Percentiles rank a stretch among this genome's conserved stretches.
These are phyloP conservation scores for Styela clava DNA, from an alignment of 23 tunicate genomes.

Conservation along the genomic window DNA sequence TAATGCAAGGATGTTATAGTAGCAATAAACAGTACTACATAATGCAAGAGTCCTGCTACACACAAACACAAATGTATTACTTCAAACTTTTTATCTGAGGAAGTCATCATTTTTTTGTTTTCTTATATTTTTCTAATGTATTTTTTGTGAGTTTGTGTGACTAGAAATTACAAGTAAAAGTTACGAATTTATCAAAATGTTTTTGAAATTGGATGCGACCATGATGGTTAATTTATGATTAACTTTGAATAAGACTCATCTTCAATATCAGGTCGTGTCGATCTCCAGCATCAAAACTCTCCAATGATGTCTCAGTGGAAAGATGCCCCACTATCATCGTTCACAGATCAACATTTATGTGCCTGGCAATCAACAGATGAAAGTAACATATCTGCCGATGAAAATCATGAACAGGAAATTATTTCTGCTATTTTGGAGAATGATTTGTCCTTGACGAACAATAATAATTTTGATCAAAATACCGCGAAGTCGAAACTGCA, in stretches of 20 bases:
- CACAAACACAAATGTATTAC: too few species aligned
- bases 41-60: too few species aligned
- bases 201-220: too few species aligned
- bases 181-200: too few species aligned
- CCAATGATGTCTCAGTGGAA: constrained; percentile 54
- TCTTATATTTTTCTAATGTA: too few species aligned
- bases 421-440: background rate
- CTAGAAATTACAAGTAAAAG: too few species aligned
- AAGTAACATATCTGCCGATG: background rate
- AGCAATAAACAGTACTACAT: too few species aligned
- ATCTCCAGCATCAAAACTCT: constrained; percentile 55
- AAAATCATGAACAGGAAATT: background rate
- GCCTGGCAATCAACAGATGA: constrained; percentile 13
- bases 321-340: constrained; percentile 48
- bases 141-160: too few species aligned
- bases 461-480: background rate
- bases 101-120: too few species aligned
- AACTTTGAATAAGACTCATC: background rate
- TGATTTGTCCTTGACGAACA: background rate
- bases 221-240: too few species aligned
- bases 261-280: constrained; percentile 43
- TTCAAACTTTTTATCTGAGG: too few species aligned
- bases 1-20: too few species aligned
- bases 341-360: constrained; percentile 65
- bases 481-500: background rate